Base-by-base conservation (phyloP, 2,797 vertebrate species). In the Danio aesculapii region DNA sequence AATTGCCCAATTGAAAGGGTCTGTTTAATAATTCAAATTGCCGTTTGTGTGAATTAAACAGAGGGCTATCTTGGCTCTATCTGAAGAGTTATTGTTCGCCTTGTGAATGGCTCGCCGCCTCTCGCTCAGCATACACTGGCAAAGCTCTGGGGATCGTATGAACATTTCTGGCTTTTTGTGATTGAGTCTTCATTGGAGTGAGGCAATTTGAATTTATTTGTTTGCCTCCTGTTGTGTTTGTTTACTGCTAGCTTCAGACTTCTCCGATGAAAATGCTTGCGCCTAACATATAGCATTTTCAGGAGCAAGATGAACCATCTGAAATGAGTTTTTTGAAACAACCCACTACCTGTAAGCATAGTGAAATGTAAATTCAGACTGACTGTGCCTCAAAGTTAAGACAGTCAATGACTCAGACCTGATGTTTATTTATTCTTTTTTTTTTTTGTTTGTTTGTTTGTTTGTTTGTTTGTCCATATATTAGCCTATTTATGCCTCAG, bases 11-110 rank as follows among this genome's bases (percentile, higher is more conserved):
- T 87, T 82, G 81, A 87, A 88, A 85, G 83, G 74, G 69, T 85
- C 19, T 81, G 68, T 87, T 88, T 86, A 86, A 90, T 87, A 84
- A 85, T 88, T 86, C 77, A 88, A 84, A 86, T 80, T 74, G 73
- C 71, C 76, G 50, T 83, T 90, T 87, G 83, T 86, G 75, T 82
- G 84, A 87, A 81, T 88, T 85, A 86, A 87, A 87, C 80, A 83
- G 81, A 88, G 81, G 79, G 83, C 61, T 84, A 83, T 86, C 79
- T 83, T 80, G 76, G 79, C 84, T 79, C 68, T 76, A 84, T 75
- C 76, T 85, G 85, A 77, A 58, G 78, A 68, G 66, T 75, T 75
- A 59, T 78, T 85, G 79, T 86, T 81, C 71, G 67, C 19, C 10
- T 70, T 86, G 84, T 81, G 77, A 78, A 73, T 75, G 59, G 41